These are phyloP conservation scores for Eutolmus rufibarbis DNA, from an alignment of 2,888 invertebrate genomes.

Conservation along the genomic window DNA sequence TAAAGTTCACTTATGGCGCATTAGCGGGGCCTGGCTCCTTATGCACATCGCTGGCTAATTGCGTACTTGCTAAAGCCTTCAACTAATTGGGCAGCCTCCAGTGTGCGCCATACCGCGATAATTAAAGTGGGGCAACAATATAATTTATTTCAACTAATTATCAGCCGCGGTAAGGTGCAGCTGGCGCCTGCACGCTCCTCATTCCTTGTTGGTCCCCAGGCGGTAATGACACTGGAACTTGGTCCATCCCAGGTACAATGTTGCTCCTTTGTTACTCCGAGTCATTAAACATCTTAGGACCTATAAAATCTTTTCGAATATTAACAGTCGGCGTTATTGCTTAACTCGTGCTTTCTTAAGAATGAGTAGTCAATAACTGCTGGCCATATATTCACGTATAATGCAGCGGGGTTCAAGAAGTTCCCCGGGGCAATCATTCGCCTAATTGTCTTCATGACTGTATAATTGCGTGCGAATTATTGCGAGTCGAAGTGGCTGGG, in stretches of 20 bases:
- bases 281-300: not conserved
- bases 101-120: not conserved
- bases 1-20: constrained; percentile 4
- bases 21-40: not conserved
- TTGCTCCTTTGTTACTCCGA: not conserved
- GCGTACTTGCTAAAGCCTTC: not conserved
- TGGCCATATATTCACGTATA: not conserved
- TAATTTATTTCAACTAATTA: not conserved
- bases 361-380: not conserved
- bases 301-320: not conserved
- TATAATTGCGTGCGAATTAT: constrained; percentile 32
- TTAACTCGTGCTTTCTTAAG: not conserved
- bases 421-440: constrained; percentile 3
- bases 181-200: not conserved
- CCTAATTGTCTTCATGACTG: constrained; percentile 36
- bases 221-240: not conserved
- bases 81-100: not conserved
- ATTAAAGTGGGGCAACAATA: not conserved
- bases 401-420: not conserved
- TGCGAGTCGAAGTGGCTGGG: not conserved
- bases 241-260: not conserved
- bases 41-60: not conserved
- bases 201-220: not conserved
- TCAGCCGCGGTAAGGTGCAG: not conserved
- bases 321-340: not conserved